These are phyloP conservation scores for Perodicticus potto DNA, from an alignment of 2,797 vertebrate species.

Conservation along the genomic window DNA sequence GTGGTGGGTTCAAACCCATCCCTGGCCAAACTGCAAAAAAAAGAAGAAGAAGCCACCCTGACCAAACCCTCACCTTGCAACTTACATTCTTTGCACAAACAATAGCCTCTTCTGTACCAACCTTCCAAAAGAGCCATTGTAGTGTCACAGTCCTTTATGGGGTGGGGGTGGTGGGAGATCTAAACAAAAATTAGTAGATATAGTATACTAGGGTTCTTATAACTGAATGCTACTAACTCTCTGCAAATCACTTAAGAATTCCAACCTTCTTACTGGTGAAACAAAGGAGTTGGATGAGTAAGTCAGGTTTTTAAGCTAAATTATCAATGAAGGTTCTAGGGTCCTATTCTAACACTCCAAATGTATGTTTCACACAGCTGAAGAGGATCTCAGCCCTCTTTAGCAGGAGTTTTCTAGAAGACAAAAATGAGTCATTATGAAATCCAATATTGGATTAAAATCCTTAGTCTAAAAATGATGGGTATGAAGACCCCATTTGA, in stretches of 20 bases:
- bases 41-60: neutral
- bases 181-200: constrained; percentile 11
- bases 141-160: neutral
- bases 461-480: neutral
- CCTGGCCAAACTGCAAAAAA: no score
- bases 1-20: no score
- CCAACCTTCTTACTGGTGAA: neutral
- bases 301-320: neutral
- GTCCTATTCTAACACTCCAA: neutral
- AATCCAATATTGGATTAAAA: neutral
- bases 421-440: neutral
- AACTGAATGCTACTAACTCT: neutral
- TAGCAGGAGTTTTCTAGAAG: neutral
- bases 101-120: neutral
- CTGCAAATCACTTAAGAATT: constrained; percentile 3
- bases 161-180: neutral
- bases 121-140: neutral
- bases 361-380: neutral
- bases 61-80: neutral
- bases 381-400: neutral
- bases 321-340: neutral
- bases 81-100: neutral
- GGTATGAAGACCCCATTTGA: neutral
- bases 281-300: neutral
- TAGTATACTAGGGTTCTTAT: neutral